A percentile compares a stretch with the other conserved stretches of the same genome.
Evolutionary conservation across 2,797 vertebrate species (phyloP).

Genomic region (Bradypus variegatus): DNA sequence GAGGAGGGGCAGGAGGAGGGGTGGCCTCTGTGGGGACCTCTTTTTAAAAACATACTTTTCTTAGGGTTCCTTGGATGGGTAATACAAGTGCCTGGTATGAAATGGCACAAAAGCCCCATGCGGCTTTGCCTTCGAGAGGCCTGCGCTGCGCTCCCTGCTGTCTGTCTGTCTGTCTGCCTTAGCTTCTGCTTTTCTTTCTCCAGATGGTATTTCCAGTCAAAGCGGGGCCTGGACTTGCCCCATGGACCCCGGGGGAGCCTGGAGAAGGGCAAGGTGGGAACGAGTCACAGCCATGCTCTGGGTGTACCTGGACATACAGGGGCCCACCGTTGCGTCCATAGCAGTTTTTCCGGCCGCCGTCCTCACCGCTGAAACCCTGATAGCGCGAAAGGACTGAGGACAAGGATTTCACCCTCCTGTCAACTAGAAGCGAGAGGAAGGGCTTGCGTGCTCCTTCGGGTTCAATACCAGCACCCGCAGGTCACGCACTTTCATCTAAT

Average conservation of each 20-base stretch:
- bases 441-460: neutral
- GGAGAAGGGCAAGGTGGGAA: accelerated
- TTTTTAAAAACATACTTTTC: too few species aligned
- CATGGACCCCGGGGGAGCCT: accelerated
- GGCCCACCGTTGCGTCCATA: conserved; percentile 79
- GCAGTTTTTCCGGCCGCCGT: conserved; percentile 87
- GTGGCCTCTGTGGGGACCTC: neutral
- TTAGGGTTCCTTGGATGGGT: neutral
- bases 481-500: conserved; percentile 52
- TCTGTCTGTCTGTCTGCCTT: too few species aligned
- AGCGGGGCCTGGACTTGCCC: neutral
- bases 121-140: accelerated
- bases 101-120: too few species aligned
- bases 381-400: conserved; percentile 79
- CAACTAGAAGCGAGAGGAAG: conserved; percentile 73
- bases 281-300: accelerated
- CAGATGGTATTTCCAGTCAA: too few species aligned
- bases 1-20: too few species aligned
- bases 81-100: accelerated
- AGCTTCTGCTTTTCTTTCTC: neutral
- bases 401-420: conserved; percentile 85
- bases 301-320: conserved; percentile 80
- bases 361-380: conserved; percentile 77
- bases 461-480: conserved; percentile 36
- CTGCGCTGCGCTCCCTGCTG: neutral